Base-by-base conservation (phyloP, 2,888 invertebrate genomes). In the Caenorhabditis sp. region DNA sequence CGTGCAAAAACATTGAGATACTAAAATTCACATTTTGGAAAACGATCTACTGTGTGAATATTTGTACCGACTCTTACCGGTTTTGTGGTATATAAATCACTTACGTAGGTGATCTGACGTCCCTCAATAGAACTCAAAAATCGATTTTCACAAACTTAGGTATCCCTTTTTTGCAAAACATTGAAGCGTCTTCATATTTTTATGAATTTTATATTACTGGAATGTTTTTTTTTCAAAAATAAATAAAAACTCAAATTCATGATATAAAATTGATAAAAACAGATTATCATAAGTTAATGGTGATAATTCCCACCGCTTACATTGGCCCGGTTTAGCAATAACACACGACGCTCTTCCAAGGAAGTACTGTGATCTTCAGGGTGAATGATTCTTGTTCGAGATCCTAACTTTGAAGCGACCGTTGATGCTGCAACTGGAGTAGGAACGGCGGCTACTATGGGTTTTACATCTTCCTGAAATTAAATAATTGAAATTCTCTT, bases 291-390 rank as follows among this genome's bases (percentile, higher is more conserved):
- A 43, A 43, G 43, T 43, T 58, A 53, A 53, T 24, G 24, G n/a
- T 53, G 53, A 8, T 19, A 53, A 53, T 53, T 21, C 1, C 10
- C 21, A 21, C 43, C 43, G 43, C 8, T 43, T 5, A 17, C 12
- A 43, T 43, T 43, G 43, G 43, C 43, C 43, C 43, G 43, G 14
- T 17, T 43, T 43, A 58, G 19, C 66, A 71, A 59, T 61, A 61
- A 62, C 21, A 66, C 70, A 50, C 77, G 77, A 23, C 78, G 74
- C 59, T 84, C 84, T 43, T 84, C 92, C 89, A 92, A 85, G 36
- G 95, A 95, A 63, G 95, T 92, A 89, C 95, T 95, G 88, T 81
- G 77, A 53, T 96, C 95, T 0, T 94, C 92, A 0, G 96, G 96
- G 89, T 96, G 96, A 81, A 96, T 92, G 66, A 96, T 95, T 89